These are phyloP conservation scores for Oncorhynchus masou DNA, from an alignment of 2,113 vertebrate genomes.

Conservation along the genomic window DNA sequence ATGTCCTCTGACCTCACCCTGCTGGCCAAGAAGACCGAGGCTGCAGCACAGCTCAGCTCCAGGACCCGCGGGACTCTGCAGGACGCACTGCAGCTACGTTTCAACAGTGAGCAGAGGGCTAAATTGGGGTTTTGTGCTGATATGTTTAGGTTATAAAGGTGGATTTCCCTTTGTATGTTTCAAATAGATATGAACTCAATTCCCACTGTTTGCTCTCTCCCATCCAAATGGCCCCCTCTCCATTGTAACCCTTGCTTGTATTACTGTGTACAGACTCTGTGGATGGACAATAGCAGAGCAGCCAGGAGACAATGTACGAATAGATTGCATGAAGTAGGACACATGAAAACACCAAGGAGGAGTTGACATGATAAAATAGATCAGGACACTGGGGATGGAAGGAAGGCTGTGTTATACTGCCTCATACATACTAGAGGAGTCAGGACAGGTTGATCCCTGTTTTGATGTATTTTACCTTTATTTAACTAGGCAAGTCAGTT, in stretches of 20 bases:
- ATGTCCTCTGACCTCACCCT: slow-evolving; percentile 81
- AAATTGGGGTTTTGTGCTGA: neutral
- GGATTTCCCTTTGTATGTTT: neutral
- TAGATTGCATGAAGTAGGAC: neutral
- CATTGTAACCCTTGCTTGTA: too few species aligned
- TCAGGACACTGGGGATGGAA: neutral
- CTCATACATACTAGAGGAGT: neutral
- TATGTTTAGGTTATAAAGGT: neutral
- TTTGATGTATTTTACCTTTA: too few species aligned
- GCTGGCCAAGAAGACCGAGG: slow-evolving; percentile 84
- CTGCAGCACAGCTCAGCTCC: slow-evolving; percentile 78
- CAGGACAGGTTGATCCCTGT: neutral
- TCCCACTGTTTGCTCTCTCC: too few species aligned
- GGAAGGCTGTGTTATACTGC: neutral
- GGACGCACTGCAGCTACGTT: slow-evolving; percentile 83
- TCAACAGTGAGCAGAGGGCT: slow-evolving; percentile 74
- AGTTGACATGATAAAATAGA: neutral
- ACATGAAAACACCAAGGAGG: neutral
- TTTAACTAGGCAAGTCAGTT: too few species aligned
- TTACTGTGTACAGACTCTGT: neutral
- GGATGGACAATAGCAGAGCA: neutral
- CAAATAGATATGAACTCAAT: neutral
- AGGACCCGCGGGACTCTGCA: slow-evolving; percentile 81
- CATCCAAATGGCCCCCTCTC: too few species aligned
- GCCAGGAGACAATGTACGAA: neutral